Percentiles rank a stretch among this genome's conserved stretches.
phyloP scores from a whole-genome alignment of 2,113 vertebrate genomes.

The Electrona antarctica region DNA sequence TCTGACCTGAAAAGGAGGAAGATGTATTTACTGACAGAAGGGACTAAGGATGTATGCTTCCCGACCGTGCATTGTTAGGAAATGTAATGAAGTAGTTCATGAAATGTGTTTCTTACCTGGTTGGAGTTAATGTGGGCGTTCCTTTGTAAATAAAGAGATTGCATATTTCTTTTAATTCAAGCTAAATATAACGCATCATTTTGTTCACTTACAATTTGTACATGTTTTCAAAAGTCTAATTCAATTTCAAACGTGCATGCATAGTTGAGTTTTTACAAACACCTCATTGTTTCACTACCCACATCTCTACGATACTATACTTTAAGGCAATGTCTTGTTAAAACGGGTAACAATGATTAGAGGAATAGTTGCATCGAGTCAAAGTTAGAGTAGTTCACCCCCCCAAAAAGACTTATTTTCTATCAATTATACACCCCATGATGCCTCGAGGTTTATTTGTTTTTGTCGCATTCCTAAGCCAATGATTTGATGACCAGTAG shows the following conservation, averaged over 20 bases:
- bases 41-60: background rate
- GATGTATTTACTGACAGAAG: background rate
- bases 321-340: background rate
- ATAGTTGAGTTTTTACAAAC: no score
- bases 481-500: no score
- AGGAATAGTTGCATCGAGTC: no score
- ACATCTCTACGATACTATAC: background rate
- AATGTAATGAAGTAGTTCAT: background rate
- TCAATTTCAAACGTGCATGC: background rate
- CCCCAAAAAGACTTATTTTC: no score
- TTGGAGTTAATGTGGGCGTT: conserved; percentile 66
- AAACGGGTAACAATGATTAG: no score
- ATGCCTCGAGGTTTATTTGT: no score
- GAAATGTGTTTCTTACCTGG: conserved; percentile 59
- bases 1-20: conserved; percentile 57
- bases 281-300: background rate
- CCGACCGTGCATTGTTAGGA: background rate
- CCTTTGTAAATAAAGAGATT: conserved; percentile 58
- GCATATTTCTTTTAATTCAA: background rate
- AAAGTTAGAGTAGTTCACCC: no score
- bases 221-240: background rate
- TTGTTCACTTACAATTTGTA: no score
- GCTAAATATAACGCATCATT: background rate
- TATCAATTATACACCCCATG: no score
- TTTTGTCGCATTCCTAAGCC: no score